Conservation (phyloP, 2,113 vertebrate genomes). For the Gavialis gangeticus region DNA sequence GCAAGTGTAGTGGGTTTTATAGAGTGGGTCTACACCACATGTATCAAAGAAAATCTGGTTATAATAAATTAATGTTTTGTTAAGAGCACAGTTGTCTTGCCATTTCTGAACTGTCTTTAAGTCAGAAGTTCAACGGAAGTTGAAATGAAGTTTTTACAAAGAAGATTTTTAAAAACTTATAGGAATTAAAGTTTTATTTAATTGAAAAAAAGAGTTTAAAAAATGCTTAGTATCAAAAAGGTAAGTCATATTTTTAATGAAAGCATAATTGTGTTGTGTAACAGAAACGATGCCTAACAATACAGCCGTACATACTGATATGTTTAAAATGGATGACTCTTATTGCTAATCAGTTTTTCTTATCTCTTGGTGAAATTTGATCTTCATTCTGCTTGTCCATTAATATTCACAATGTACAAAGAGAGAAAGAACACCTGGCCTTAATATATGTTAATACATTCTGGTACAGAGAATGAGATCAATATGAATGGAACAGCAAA, state of each 20-base stretch:
- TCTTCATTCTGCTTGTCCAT: neutral
- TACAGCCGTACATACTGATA: neutral
- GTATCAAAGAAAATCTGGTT: neutral
- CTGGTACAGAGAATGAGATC: neutral
- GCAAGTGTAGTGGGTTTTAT: fast-evolving
- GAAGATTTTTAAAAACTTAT: neutral
- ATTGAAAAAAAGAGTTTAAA: neutral
- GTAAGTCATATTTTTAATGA: neutral
- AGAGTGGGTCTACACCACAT: neutral
- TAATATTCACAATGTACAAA: slow-evolving; percentile 22
- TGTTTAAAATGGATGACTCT: neutral
- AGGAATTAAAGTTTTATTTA: neutral
- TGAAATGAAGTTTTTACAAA: slow-evolving; percentile 3
- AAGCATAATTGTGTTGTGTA: neutral
- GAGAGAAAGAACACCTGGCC: neutral
- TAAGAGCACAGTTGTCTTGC: neutral
- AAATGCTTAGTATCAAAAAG: neutral
- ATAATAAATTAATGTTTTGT: neutral
- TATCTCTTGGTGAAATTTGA: neutral
- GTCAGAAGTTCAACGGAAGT: neutral
- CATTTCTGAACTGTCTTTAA: neutral
- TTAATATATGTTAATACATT: slow-evolving; percentile 26
- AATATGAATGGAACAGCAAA: neutral
- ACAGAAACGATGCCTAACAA: slow-evolving; percentile 15
- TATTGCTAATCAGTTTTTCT: neutral